Evolutionary conservation across 2,797 vertebrate species (phyloP), one percentile per base, ranked within the genome.

Genomic region (Toxotes lorentzi): DNA sequence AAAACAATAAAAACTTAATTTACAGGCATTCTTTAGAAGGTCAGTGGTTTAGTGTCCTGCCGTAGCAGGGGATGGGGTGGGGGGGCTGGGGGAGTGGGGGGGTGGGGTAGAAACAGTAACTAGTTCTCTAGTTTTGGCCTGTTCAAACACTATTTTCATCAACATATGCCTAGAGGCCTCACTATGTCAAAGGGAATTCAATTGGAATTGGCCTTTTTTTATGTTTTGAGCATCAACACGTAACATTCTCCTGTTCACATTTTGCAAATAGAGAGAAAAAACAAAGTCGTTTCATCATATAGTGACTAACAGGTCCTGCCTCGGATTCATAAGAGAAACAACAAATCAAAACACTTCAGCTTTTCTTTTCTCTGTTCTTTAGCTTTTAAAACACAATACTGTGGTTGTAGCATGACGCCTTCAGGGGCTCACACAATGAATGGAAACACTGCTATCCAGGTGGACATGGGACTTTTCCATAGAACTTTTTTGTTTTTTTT

Each of bases 1-100:
- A 82, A 88, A 92, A 93, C 86, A 91, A 93, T 90, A 85, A 85
- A 93, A 93, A 94, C 86, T 93, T 94, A 94, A 95, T 93, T 95
- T 95, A 95, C 93, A 94, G 92, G 94, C 91, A 91, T 94, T 93
- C 92, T 87, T 91, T 88, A 89, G 85, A 79, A 65, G 90, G 92
- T 94, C 92, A 95, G 94, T 95, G 94, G 93, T 95, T 95, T 93
- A 94, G 92, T 93, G 80, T 86, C 85, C 85, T 84, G 88, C 79
- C 51, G 73, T 73, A 85, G 79, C 88, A 83, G 75, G 85, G 76
- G 54, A 1, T 1, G 1, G 51, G 47, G 79, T 38, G 8, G 6
- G 11, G 64, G 17, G 57, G 8, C 11, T 19, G 35, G 34, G 70
- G 27, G 30, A 13, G 4, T 6, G 32, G 48, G 21, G 19, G 14